Conservation (phyloP, 2,797 vertebrate genomes). For the Coccyzus lansbergi region DNA sequence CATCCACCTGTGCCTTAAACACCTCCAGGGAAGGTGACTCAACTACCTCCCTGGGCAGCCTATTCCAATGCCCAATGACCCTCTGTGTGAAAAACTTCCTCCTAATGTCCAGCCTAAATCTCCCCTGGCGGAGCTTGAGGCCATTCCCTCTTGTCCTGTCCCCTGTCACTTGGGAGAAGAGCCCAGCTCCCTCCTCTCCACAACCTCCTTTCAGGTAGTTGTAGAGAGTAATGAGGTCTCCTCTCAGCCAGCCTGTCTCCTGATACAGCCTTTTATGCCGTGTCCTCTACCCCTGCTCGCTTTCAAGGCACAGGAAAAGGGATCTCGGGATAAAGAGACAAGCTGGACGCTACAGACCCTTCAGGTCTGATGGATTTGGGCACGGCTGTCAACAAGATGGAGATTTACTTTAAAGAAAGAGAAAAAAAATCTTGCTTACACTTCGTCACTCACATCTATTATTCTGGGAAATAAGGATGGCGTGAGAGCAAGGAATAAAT, state of each 20-base stretch:
- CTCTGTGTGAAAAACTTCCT: too few relatives aligned
- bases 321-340: background rate
- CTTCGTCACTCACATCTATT: background rate
- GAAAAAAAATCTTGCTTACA: background rate
- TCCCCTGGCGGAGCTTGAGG: too few relatives aligned
- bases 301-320: background rate
- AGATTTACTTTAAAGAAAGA: background rate
- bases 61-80: too few relatives aligned
- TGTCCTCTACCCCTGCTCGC: background rate
- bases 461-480: slow-evolving; percentile 28
- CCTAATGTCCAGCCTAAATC: too few relatives aligned
- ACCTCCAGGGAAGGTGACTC: too few relatives aligned
- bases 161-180: too few relatives aligned
- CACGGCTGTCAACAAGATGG: background rate
- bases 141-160: too few relatives aligned
- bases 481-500: background rate
- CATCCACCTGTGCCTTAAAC: too few relatives aligned
- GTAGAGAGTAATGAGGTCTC: too few relatives aligned
- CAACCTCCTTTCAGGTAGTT: too few relatives aligned
- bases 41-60: too few relatives aligned
- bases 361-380: background rate
- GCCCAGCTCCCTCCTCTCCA: too few relatives aligned
- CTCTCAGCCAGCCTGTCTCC: background rate
- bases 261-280: accelerated
- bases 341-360: accelerated